phyloP scores from a whole-genome alignment of 2,113 vertebrate genomes.

The Herpailurus yagouaroundi region DNA sequence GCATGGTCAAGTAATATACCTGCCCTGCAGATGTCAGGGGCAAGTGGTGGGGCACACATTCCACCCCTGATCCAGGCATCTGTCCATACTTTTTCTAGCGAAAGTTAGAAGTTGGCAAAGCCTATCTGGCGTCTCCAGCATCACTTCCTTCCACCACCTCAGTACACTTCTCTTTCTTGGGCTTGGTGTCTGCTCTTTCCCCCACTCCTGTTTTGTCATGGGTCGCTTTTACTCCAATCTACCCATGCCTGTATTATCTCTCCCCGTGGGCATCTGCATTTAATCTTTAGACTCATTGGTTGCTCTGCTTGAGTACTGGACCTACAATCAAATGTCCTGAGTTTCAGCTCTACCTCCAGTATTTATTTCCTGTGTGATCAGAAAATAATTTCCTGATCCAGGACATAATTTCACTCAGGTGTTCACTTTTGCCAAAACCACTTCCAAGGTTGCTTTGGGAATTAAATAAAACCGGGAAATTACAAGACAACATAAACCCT shows the following conservation, averaged over 20 bases:
- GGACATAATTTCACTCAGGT: neutral
- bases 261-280: neutral
- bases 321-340: neutral
- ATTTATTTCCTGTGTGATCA: neutral
- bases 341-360: neutral
- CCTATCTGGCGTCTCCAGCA: neutral
- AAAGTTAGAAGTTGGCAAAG: neutral
- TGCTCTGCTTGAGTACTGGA: neutral
- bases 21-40: neutral
- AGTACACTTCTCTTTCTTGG: neutral
- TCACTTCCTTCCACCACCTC: neutral
- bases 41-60: neutral
- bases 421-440: neutral
- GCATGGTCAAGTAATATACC: neutral
- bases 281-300: neutral
- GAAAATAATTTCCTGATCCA: neutral
- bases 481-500: neutral
- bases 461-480: neutral
- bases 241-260: accelerated
- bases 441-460: neutral
- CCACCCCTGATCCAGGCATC: neutral
- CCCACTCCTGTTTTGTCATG: neutral
- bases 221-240: neutral
- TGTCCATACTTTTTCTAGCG: neutral
- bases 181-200: accelerated